Conservation (phyloP, 2,888 invertebrate species). For the Sabatieria punctata region DNA sequence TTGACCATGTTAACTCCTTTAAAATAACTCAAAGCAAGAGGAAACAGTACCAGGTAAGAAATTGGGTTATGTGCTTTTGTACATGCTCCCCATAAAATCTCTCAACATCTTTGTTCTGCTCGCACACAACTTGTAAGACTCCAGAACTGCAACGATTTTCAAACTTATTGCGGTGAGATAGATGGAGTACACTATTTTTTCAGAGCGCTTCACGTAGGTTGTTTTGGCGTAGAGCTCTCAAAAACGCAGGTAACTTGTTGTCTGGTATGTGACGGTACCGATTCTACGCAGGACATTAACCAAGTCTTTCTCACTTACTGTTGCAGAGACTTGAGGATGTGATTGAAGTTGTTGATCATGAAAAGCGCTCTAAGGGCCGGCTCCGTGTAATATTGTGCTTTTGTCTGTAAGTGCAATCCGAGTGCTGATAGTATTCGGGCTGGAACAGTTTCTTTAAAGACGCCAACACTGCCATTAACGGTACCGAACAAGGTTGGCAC, state of each 20-base stretch:
- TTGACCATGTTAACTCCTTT: too few relatives aligned
- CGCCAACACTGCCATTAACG: constrained; percentile 5
- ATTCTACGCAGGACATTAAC: too few relatives aligned
- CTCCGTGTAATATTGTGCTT: constrained; percentile 67
- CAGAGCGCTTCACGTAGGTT: too few relatives aligned
- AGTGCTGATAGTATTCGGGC: constrained; percentile 75
- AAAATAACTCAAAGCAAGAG: too few relatives aligned
- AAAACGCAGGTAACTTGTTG: too few relatives aligned
- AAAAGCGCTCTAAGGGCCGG: constrained; percentile 31
- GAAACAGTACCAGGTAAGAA: too few relatives aligned
- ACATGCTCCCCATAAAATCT: constrained; percentile 65
- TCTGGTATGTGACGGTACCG: too few relatives aligned
- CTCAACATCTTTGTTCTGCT: constrained; percentile 61
- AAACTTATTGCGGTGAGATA: too few relatives aligned
- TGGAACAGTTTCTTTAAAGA: constrained; percentile 33
- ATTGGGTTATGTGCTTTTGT: constrained; percentile 66
- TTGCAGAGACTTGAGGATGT: constrained; percentile 66
- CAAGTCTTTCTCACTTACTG: background rate
- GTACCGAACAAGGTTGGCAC: constrained; percentile 9
- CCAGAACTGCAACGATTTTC: constrained; percentile 40
- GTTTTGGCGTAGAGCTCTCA: too few relatives aligned
- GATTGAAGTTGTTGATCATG: constrained; percentile 73
- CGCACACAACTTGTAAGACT: constrained; percentile 55
- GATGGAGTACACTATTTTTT: too few relatives aligned
- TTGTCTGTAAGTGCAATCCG: constrained; percentile 68